These are phyloP conservation scores for Himalopsyche anomala DNA, from an alignment of 2,888 invertebrate genomes.

Conservation along the genomic window DNA sequence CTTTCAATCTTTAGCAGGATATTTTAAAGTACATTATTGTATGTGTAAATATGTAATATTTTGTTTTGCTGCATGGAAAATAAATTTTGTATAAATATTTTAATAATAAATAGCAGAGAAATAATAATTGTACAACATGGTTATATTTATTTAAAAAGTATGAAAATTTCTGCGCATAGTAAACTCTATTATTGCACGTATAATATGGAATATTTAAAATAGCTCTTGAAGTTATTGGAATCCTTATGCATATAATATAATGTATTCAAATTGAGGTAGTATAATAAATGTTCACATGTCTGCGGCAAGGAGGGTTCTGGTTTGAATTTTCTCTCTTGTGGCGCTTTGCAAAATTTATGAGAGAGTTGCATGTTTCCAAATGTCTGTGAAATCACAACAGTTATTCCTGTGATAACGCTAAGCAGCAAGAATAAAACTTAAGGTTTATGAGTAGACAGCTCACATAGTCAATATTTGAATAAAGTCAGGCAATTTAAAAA, in stretches of 20 bases:
- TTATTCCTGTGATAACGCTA: conserved; percentile 60
- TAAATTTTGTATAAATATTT: too few relatives aligned
- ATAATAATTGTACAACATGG: too few relatives aligned
- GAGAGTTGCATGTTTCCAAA: conserved; percentile 59
- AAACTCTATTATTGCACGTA: too few relatives aligned
- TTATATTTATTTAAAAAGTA: too few relatives aligned
- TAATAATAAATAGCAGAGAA: too few relatives aligned
- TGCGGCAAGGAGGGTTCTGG: conserved; percentile 41
- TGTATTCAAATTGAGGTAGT: conserved; percentile 40
- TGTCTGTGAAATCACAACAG: conserved; percentile 64
- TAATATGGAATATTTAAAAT: too few relatives aligned
- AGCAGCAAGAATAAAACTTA: conserved; percentile 51
- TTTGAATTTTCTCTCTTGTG: conserved; percentile 51
- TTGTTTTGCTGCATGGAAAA: too few relatives aligned
- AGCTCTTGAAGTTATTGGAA: conserved; percentile 4
- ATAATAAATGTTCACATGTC: conserved; percentile 43
- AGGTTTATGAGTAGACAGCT: conserved; percentile 46
- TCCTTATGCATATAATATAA: background rate
- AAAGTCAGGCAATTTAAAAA: background rate
- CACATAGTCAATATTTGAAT: conserved; percentile 9
- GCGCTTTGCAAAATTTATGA: conserved; percentile 61
- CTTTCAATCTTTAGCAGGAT: too few relatives aligned
- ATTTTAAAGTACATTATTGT: too few relatives aligned
- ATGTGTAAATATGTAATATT: too few relatives aligned
- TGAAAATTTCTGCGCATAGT: too few relatives aligned